Conservation (phyloP, 2,113 vertebrate genomes). For the Chlorocebus sabaeus region DNA sequence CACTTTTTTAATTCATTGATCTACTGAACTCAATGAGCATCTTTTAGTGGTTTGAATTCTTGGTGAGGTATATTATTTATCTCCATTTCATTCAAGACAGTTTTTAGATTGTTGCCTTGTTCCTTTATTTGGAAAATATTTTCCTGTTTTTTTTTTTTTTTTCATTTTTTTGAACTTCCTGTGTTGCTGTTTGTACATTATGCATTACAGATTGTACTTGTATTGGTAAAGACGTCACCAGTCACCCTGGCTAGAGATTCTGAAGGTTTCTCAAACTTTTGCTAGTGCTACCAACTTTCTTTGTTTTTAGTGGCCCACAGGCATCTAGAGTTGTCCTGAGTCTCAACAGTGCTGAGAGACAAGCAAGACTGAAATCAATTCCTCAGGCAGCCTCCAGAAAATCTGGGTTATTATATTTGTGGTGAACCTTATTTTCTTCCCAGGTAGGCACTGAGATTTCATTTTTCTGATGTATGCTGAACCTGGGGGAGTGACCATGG, state of each 20-base stretch:
- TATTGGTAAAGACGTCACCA: background rate
- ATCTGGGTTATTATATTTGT: background rate
- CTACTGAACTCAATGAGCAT: background rate
- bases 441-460: background rate
- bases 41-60: background rate
- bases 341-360: background rate
- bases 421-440: background rate
- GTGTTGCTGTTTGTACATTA: background rate
- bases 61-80: background rate
- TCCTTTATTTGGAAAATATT: background rate
- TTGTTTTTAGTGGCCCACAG: background rate
- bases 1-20: no score
- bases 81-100: background rate
- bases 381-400: background rate
- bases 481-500: background rate
- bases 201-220: no score
- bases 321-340: no score
- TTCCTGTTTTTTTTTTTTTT: background rate
- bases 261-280: background rate
- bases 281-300: background rate
- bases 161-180: background rate
- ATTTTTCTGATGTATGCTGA: background rate
- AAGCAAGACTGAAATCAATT: background rate
- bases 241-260: background rate
- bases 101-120: no score